Evolutionary conservation across 2,113 vertebrate species (phyloP), one percentile per base, ranked within the genome.

Genomic region (Gallinago undulata): DNA sequence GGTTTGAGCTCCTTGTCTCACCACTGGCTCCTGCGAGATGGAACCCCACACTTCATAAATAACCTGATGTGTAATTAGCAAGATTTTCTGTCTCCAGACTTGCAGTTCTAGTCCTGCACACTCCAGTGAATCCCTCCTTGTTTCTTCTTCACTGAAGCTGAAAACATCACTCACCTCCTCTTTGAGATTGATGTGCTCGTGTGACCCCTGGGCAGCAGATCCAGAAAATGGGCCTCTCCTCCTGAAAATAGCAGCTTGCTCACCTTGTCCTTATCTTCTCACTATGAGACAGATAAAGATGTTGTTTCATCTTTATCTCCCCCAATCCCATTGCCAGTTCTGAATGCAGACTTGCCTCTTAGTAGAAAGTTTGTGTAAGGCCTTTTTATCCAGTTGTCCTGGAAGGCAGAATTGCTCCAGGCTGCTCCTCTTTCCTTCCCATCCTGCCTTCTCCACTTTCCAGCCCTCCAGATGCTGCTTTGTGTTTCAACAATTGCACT

Each of bases 41-140:
- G 60, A 93, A 18, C 51, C 78, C 16, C 66, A 64, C 84, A 82
- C 78, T 87, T 84, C 94, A 90, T 95, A 95, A 95, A 95, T 86
- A 90, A 95, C 53, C 72, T 62, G 17, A 74, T 63, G 47, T 89
- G 56, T 72, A 97, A 81, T 91, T 92, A 95, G 19, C 18, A 78
- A 81, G 56, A 78, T 84, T 51, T 84, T 90, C 68, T 89, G 30
- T 73, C 87, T 96, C 77, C 84, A 94, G 84, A 62, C 77, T 57
- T 53, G 15, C 62, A 70, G 39, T 30, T 82, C 59, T 57, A 87
- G 66, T 60, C 33, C 62, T 89, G 47, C 60, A 87, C 3, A 3
- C 27, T 84, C 31, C 64, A 87, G 18, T 41, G 69, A 89, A 75
- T 84, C 51, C 23, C 66, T 78, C 25, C 27, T 67, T 2, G 1